These are phyloP conservation scores for Akabosia matsudoensis DNA, from an alignment of 1,140 invertebrate genomes.

Conservation along the genomic window DNA sequence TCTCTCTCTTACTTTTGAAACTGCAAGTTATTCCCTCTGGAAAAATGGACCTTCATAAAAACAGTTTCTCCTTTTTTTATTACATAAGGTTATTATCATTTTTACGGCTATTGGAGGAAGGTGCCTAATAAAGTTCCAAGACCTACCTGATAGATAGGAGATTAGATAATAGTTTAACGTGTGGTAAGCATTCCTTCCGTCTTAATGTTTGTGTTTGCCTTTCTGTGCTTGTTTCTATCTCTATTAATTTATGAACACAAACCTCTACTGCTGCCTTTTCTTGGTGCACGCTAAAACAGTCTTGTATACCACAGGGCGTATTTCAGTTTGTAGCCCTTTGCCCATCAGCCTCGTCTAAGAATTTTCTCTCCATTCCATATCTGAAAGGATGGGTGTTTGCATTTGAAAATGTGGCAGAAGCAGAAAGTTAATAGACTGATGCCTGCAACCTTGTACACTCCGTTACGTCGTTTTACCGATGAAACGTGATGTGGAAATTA, in stretches of 20 bases:
- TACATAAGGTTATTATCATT: background rate
- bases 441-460: background rate
- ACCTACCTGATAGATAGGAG: slow-evolving; percentile 12
- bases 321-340: too few species aligned
- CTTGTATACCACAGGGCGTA: background rate
- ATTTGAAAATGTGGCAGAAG: background rate
- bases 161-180: slow-evolving; percentile 2
- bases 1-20: too few species aligned
- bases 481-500: background rate
- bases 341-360: too few species aligned
- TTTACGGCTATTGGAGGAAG: background rate
- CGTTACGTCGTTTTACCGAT: background rate
- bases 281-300: background rate
- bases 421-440: background rate
- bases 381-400: background rate
- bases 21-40: too few species aligned
- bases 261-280: background rate
- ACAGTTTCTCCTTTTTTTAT: background rate
- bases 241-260: slow-evolving; percentile 2
- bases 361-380: background rate
- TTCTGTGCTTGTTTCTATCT: background rate
- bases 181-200: background rate
- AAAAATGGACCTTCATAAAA: background rate
- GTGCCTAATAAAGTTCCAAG: background rate
- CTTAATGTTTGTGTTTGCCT: background rate